Evolutionary conservation across 2,888 invertebrate genomes (phyloP), one percentile per base, ranked within the genome.

Genomic region (Zeuzera pyrina): DNA sequence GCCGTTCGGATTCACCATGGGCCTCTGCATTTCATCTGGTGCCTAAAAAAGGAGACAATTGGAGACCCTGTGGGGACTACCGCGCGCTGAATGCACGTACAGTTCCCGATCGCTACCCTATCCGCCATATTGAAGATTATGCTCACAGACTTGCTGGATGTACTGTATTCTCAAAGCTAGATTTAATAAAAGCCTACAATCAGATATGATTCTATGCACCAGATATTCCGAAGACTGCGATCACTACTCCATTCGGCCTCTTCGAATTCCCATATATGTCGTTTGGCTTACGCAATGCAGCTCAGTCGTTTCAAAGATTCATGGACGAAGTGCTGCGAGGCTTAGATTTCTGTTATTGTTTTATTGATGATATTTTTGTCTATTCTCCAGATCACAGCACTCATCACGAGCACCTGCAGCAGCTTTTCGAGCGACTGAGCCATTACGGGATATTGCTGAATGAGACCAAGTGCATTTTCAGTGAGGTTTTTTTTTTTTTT

Each of bases 201-300:
- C 62, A 65, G 25, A 64, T 76, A 10, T 63, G 61, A 2, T 48
- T 64, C 2, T 28, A 39, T 2, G 29, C 37, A 15, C 50, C 46
- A 3, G 58, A 69, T 33, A 44, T 68, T 2, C 29, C 30, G 0
- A 61, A 64, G 37, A 60, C 60, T 0, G 62, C 55, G 0, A 49
- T 57, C 3, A 52, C 40, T 1, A 58, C 57, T 3, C 52, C 59
- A 0, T 57, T 56, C 28, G 53, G 52, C 3, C 29, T 58, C 6
- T 57, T 43, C 24, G 56, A 71, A 30, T n/a, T n/a, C n/a, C n/a
- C n/a, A n/a, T n/a, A n/a, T n/a, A n/a, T n/a, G n/a, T n/a, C n/a
- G n/a, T n/a, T n/a, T n/a, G n/a, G n/a, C n/a, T n/a, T n/a, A n/a
- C n/a, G n/a, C n/a, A n/a, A n/a, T n/a, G n/a, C n/a, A n/a, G n/a